A percentile compares a stretch with the other conserved stretches of the same genome.
Evolutionary conservation across 1,140 invertebrate genomes (phyloP).

Genomic region (Lordiphosa collinella): DNA sequence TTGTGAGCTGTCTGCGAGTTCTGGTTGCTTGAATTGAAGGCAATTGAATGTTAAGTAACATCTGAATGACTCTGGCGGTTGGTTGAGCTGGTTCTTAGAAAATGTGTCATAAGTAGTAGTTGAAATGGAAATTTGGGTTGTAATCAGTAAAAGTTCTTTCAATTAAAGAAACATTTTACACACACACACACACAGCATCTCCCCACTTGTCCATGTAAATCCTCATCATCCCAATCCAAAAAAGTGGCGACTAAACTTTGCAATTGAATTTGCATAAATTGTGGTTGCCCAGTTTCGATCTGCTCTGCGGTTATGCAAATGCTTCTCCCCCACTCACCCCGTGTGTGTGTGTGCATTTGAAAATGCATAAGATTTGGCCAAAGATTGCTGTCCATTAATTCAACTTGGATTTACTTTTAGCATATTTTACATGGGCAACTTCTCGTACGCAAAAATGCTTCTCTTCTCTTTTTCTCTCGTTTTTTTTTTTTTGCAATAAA

Average conservation of each 20-base stretch:
- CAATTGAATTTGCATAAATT: constrained; percentile 79
- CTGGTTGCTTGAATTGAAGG: constrained; percentile 39
- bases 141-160: no score
- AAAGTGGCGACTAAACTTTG: constrained; percentile 73
- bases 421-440: constrained; percentile 70
- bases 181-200: no score
- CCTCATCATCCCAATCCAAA: constrained; percentile 21
- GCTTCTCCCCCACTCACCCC: background rate
- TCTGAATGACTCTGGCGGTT: constrained; percentile 50
- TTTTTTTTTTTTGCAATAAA: constrained; percentile 57
- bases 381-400: constrained; percentile 78
- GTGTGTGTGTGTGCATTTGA: constrained; percentile 47
- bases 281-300: constrained; percentile 39
- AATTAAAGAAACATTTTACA: constrained; percentile 32
- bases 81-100: no score
- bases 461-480: background rate
- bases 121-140: constrained; percentile 5
- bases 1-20: constrained; percentile 55
- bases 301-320: constrained; percentile 70
- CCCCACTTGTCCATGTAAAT: constrained; percentile 35
- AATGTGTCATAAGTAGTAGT: constrained; percentile 22
- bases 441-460: constrained; percentile 9
- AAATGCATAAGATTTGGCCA: constrained; percentile 76
- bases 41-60: constrained; percentile 68
- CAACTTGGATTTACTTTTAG: constrained; percentile 77